phyloP scores from a whole-genome alignment of 2,888 invertebrate genomes.

The Pterostichus niger region DNA sequence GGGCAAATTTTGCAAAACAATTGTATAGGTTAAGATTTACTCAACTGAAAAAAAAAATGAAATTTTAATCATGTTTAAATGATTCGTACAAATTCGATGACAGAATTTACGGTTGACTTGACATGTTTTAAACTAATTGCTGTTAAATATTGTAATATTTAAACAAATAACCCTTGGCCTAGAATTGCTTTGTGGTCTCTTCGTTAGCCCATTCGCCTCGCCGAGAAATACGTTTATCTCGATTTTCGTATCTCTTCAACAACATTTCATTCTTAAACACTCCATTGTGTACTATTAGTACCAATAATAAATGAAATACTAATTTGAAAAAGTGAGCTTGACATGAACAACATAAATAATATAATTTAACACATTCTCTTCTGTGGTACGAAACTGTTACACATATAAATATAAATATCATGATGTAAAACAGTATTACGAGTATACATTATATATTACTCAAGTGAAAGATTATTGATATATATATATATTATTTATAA shows the following conservation, averaged over 20 bases:
- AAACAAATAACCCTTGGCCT: conserved; percentile 14
- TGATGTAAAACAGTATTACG: no score
- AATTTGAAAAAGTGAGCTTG: conserved; percentile 3
- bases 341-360: conserved; percentile 27
- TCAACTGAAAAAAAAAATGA: background rate
- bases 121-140: conserved; percentile 30
- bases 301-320: conserved; percentile 38
- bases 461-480: no score
- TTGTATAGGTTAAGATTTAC: background rate
- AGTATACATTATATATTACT: no score
- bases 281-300: conserved; percentile 30
- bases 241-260: conserved; percentile 33
- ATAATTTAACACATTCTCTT: conserved; percentile 18
- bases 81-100: background rate
- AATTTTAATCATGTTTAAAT: background rate
- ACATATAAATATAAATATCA: conserved; percentile 5
- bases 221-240: conserved; percentile 23
- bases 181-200: conserved; percentile 25
- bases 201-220: background rate
- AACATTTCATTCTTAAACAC: conserved; percentile 41
- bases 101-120: conserved; percentile 7
- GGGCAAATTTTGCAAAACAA: conserved; percentile 35
- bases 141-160: conserved; percentile 33
- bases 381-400: background rate
- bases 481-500: no score